Evolutionary conservation across 2,113 vertebrate genomes (phyloP).

Genomic region (Lasiurus borealis): DNA sequence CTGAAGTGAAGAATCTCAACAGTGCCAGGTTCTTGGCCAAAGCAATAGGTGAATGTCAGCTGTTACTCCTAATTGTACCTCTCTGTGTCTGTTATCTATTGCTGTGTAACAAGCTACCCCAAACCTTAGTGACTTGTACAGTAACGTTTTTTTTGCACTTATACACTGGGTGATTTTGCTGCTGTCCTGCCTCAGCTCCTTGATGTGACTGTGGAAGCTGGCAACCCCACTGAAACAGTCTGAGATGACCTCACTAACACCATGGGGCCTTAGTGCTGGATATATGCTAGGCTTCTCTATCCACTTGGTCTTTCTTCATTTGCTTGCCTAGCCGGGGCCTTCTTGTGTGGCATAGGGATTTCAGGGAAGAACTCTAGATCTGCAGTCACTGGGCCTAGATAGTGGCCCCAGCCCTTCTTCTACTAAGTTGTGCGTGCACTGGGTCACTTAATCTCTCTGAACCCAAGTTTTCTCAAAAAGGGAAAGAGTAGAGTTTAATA

Average conservation of each 20-base stretch:
- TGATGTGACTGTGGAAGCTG: neutral
- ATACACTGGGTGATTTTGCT: neutral
- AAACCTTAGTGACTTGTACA: neutral
- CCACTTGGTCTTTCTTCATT: fast-evolving
- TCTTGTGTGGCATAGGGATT: neutral
- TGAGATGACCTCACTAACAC: fast-evolving
- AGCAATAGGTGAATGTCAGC: constrained; percentile 91
- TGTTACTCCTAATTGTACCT: neutral
- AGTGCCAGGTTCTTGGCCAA: constrained; percentile 94
- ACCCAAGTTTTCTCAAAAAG: neutral
- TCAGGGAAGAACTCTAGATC: neutral
- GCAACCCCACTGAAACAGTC: neutral
- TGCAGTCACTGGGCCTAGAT: neutral
- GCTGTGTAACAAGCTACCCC: neutral
- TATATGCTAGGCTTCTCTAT: neutral
- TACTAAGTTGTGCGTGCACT: neutral
- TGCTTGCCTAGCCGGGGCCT: neutral
- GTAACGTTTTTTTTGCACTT: neutral
- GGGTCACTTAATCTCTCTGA: neutral
- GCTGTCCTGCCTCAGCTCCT: neutral
- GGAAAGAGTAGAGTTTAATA: neutral
- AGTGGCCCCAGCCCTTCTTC: neutral
- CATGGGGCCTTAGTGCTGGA: neutral
- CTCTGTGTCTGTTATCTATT: neutral
- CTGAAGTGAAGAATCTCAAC: constrained; percentile 99